phyloP scores from a whole-genome alignment of 2,888 invertebrate species.

The Stenoptilia bipunctidactyla region DNA sequence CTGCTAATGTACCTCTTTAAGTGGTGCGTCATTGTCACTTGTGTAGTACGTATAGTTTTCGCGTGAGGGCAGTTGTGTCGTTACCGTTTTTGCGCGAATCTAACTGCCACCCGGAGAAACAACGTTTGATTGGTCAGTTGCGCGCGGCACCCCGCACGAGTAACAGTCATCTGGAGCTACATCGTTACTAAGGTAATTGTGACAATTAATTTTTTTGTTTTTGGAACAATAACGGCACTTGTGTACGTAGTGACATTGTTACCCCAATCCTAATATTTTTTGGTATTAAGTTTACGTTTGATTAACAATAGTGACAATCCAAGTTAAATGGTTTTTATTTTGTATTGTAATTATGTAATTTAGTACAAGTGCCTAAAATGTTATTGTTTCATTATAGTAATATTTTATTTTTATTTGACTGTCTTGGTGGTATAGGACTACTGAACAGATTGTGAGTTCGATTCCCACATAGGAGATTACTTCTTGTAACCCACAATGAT shows the following conservation, averaged over 20 bases:
- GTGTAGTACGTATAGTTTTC: conserved; percentile 8
- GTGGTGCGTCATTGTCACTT: conserved; percentile 11
- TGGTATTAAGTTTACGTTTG: conserved; percentile 4
- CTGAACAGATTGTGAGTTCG: too few species aligned
- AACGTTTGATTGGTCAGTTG: conserved; percentile 13
- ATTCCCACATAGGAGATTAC: too few species aligned
- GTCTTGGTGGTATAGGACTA: too few species aligned
- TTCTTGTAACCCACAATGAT: too few species aligned
- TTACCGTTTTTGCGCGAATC: conserved; percentile 3
- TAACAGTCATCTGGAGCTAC: conserved; percentile 9
- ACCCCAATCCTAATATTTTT: conserved; percentile 4
- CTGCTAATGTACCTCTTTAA: conserved; percentile 11
- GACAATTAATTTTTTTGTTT: conserved; percentile 11
- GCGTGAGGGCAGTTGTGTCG: conserved; percentile 10
- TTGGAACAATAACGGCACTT: conserved; percentile 4
- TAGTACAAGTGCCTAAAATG: too few species aligned
- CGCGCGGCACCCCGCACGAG: conserved; percentile 11
- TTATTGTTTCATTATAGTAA: conserved; percentile 6
- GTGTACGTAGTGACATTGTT: conserved; percentile 5
- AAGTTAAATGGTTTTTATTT: too few species aligned
- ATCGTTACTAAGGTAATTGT: conserved; percentile 13
- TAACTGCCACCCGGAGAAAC: conserved; percentile 8
- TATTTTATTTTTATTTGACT: background rate
- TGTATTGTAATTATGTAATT: too few species aligned
- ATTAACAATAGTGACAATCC: conserved; percentile 7